Conservation (phyloP, 2,113 vertebrate species). For the Herpailurus yagouaroundi region DNA sequence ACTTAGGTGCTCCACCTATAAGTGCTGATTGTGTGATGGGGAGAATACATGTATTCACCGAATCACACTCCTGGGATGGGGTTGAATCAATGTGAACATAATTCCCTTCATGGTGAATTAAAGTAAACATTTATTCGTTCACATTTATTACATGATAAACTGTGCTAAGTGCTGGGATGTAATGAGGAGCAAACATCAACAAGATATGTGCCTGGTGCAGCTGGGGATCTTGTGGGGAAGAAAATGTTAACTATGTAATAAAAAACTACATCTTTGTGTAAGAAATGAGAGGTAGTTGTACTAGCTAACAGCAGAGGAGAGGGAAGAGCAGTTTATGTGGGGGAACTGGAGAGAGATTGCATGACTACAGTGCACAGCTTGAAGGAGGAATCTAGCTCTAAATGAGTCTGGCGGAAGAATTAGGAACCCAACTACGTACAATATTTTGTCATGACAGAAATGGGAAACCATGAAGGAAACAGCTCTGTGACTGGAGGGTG, state of each 20-base stretch:
- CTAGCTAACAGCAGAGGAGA: neutral
- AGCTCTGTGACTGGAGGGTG: neutral
- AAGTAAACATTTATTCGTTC: neutral
- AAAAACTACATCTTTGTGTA: neutral
- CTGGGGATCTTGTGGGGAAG: neutral
- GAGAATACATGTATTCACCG: neutral
- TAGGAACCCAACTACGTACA: neutral
- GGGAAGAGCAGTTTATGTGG: neutral
- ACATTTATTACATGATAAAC: neutral
- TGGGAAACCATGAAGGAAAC: neutral
- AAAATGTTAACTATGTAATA: constrained; percentile 13
- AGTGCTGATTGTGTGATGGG: neutral
- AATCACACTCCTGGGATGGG: neutral
- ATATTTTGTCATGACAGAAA: neutral
- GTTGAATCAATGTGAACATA: neutral
- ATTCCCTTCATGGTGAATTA: neutral
- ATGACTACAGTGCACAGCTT: neutral
- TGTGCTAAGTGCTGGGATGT: neutral
- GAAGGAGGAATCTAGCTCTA: neutral
- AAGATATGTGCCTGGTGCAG: neutral
- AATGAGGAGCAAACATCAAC: neutral
- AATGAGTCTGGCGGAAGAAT: neutral
- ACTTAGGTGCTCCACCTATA: neutral
- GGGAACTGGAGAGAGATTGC: neutral
- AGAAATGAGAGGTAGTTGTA: neutral